A percentile compares a stretch with the other conserved stretches of the same genome.
phyloP scores from a whole-genome alignment of 2,888 invertebrate genomes.

The Chorisops tibialis region DNA sequence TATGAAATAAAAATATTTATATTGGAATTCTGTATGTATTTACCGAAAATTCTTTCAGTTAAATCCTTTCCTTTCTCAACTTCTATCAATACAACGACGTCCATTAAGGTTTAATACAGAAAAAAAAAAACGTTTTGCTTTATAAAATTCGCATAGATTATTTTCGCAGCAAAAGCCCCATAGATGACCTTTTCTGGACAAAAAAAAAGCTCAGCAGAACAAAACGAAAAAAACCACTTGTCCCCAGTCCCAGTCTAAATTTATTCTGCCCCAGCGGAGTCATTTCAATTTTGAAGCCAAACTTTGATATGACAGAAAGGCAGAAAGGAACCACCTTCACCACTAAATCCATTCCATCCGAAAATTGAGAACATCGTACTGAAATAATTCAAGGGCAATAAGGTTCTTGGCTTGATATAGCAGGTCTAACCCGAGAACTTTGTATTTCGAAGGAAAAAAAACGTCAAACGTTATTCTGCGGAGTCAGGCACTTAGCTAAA shows the following conservation, averaged over 20 bases:
- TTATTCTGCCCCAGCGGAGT: too few relatives aligned
- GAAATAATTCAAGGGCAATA: not conserved
- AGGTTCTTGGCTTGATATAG: not conserved
- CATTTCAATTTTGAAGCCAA: too few relatives aligned
- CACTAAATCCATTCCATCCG: too few relatives aligned
- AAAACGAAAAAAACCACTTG: too few relatives aligned
- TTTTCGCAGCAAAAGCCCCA: not conserved
- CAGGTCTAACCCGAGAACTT: not conserved
- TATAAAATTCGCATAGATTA: not conserved
- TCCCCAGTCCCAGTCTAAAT: too few relatives aligned
- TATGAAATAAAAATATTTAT: too few relatives aligned
- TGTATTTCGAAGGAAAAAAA: not conserved
- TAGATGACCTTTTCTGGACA: not conserved
- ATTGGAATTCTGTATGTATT: too few relatives aligned
- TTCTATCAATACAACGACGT: not conserved
- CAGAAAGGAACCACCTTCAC: too few relatives aligned
- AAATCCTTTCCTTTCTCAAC: too few relatives aligned
- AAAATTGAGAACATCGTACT: not conserved
- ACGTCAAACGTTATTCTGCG: too few relatives aligned
- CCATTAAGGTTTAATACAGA: not conserved
- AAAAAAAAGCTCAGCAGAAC: not conserved
- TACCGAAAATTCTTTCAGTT: too few relatives aligned
- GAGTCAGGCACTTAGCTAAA: not conserved
- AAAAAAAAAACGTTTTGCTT: not conserved
- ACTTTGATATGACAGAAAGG: too few relatives aligned